Base-by-base conservation (phyloP, 2,888 invertebrate genomes). In the Diaperis boleti region DNA sequence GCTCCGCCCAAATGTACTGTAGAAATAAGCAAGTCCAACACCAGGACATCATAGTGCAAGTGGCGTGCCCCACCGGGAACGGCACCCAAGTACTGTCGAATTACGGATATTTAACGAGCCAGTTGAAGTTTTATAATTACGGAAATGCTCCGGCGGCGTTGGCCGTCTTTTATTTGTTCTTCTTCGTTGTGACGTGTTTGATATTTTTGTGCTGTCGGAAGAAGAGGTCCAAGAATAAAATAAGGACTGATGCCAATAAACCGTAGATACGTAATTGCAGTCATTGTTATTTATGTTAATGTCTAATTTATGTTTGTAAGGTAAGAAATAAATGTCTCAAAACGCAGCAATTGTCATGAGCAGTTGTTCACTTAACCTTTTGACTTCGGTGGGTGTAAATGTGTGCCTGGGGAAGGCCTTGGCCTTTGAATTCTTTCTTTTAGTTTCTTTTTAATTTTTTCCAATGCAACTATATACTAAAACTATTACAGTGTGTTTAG, bases 21-120 rank as follows among this genome's bases (percentile, higher is more conserved):
- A 85, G 88, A 70, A 90, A 89, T 78, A 91, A 90, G 82, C 90
- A 91, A 85, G 89, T 93, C 65, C 92, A 93, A 73, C 90, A 91
- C 74, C 92, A 92, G 81, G 94, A 94, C 76, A 94, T 93, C 67
- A 95, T 95, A 74, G 90, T 94, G 18, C 92, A 93, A 77, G 87
- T 90, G 33, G 88, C 91, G 10, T 94, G 94, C 76, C 92, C 92
- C 2, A 87, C 89, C 2, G 91, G 92, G 1, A 92, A 94, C 76
- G 93, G 93, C 31, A 89, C 89, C 0, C 88, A 89, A 81, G 86
- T 88, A 44, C 82, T 90, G 59, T 82, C 85, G 55, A 85, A 84
- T 70, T 85, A 80, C 68, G 80, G 80, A 3, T 83, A 82, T 69
- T 74, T 87, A 59, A 78, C 84, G 50, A 78, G 85, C 10, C 82